Evolutionary conservation across 2,888 invertebrate species (phyloP).

Genomic region (Ecdyonurus torrentis): DNA sequence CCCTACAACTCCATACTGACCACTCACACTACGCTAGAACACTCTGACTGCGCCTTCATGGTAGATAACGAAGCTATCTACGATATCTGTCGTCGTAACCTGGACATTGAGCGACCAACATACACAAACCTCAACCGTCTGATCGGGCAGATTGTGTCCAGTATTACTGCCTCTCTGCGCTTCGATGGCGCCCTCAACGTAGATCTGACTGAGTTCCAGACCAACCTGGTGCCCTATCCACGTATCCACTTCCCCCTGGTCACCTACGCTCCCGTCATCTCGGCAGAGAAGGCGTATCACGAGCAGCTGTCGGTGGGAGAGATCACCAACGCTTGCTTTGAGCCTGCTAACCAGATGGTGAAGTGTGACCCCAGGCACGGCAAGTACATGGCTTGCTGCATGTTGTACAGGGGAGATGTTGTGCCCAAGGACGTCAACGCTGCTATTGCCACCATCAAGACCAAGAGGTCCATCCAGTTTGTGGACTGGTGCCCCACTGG

Average conservation of each 20-base stretch:
- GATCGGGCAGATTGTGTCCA: slow-evolving; percentile 87
- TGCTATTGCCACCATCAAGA: slow-evolving; percentile 88
- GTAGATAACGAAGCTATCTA: too few species aligned
- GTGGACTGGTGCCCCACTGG: too few species aligned
- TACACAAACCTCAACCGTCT: slow-evolving; percentile 93
- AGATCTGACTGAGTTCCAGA: slow-evolving; percentile 88
- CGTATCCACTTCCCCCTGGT: too few species aligned
- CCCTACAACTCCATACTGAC: slow-evolving; percentile 95
- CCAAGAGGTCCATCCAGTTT: slow-evolving; percentile 83
- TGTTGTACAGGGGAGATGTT: slow-evolving; percentile 88
- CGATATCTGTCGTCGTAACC: too few species aligned
- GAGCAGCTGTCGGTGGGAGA: too few species aligned
- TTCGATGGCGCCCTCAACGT: slow-evolving; percentile 90
- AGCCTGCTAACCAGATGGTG: slow-evolving; percentile 94
- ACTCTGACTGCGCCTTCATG: slow-evolving; percentile 95
- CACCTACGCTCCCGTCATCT: slow-evolving; percentile 83
- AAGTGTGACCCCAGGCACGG: slow-evolving; percentile 86
- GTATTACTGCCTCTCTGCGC: slow-evolving; percentile 90
- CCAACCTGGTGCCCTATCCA: slow-evolving; percentile 88
- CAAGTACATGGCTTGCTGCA: slow-evolving; percentile 92
- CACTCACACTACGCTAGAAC: slow-evolving; percentile 89
- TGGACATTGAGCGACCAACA: slow-evolving; percentile 89
- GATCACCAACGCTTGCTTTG: too few species aligned
- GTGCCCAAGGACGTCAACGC: slow-evolving; percentile 93
- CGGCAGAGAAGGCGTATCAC: too few species aligned